Evolutionary conservation across 1,140 invertebrate genomes (phyloP).

Genomic region (Drosophila virilis): DNA sequence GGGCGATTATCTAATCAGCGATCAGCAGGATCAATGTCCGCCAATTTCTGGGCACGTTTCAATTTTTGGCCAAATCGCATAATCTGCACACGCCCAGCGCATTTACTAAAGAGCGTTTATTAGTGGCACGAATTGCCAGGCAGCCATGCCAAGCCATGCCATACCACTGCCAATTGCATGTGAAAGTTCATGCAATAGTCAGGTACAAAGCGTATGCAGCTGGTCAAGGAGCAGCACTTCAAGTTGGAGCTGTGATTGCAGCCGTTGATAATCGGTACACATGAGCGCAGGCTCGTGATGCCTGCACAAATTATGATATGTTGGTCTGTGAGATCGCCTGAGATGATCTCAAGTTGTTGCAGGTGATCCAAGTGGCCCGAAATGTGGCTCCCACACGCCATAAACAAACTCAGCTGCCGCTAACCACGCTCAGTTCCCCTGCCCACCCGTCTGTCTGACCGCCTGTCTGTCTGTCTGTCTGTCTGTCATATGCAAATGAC

Average conservation of each 20-base stretch:
- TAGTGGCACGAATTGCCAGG: constrained; percentile 37
- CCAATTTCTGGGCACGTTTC: constrained; percentile 34
- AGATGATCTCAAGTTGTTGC: constrained; percentile 57
- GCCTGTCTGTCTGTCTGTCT: neutral
- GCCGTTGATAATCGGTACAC: constrained; percentile 72
- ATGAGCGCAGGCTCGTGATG: constrained; percentile 61
- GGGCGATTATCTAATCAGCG: constrained; percentile 34
- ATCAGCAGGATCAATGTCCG: constrained; percentile 34
- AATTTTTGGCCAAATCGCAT: constrained; percentile 39
- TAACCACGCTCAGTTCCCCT: neutral
- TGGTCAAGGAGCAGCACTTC: constrained; percentile 36
- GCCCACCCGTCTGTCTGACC: neutral
- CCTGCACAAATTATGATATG: constrained; percentile 72
- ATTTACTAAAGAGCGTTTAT: constrained; percentile 59
- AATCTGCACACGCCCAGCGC: constrained; percentile 50
- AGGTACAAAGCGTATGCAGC: neutral
- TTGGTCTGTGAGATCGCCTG: constrained; percentile 13
- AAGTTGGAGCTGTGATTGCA: constrained; percentile 55
- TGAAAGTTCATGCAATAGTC: constrained; percentile 61
- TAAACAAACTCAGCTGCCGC: constrained; percentile 26
- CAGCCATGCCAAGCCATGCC: neutral
- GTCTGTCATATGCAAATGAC: constrained; percentile 70
- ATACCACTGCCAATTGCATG: constrained; percentile 43
- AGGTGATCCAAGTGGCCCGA: constrained; percentile 42
- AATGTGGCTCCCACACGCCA: constrained; percentile 65